Evolutionary conservation across 2,888 invertebrate species (phyloP), one percentile per base, ranked within the genome.

Genomic region (Amitus sp.): DNA sequence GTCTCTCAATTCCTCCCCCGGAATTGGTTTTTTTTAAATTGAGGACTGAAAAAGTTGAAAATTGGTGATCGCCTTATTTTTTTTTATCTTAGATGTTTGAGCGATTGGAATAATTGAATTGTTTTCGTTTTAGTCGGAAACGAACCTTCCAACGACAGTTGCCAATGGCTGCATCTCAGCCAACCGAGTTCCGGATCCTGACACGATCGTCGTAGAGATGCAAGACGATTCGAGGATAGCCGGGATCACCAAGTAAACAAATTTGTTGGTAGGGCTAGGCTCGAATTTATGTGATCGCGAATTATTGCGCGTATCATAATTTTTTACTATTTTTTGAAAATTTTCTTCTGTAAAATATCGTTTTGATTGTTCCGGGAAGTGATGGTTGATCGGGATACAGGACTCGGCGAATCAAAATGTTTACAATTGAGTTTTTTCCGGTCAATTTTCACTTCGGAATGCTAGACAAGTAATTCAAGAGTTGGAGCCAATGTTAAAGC

Each of bases 201-300:
- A 82, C 62, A 82, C 81, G 7, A 75, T 82, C 52, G 77, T 79
- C 58, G 79, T 82, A 62, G 81, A 82, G 66, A 80, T 82, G 79
- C 80, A 80, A 65, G 80, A 82, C 59, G 81, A 80, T 56, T 66
- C 79, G 47, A 79, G 79, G 74, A 78, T 78, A 72, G 66, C 77
- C 73, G 80, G 77, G 75, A 77, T 80, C 80, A 77, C 79, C 78
- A 80, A 82, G 79, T 82, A 80, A 82, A 78, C 74, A 79, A 73
- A 70, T 76, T 79, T 81, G 74, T 80, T 80, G 80, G 80, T 81
- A 81, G 79, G 81, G 79, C 80, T 79, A 80, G 80, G 75, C 77
- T 61, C 51, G 65, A 62, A 45, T 66, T 15, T 52, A 69, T 73
- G 69, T 64, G 66, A 67, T 67, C 70, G 63, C 62, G 51, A 61